A percentile compares a stretch with the other conserved stretches of the same genome.
phyloP scores from a whole-genome alignment of 2,113 vertebrate genomes.

The Neodon shergylaensis region DNA sequence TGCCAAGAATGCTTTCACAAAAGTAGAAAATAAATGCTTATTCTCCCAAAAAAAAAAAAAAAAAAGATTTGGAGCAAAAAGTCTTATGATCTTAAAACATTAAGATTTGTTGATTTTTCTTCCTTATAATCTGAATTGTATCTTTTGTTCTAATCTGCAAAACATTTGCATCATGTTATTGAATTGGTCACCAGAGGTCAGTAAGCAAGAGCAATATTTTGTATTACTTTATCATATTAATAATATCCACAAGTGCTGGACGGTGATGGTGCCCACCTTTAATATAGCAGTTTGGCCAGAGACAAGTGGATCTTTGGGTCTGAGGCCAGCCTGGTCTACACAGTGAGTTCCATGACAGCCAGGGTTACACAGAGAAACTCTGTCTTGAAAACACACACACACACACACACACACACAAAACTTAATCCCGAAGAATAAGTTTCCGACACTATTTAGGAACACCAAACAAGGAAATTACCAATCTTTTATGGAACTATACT shows the following conservation, averaged over 20 bases:
- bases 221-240: constrained; percentile 33
- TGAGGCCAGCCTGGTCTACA: neutral
- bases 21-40: constrained; percentile 21
- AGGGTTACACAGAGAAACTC: neutral
- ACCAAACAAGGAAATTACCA: constrained; percentile 28
- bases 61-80: constrained; percentile 38
- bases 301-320: neutral
- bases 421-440: constrained; percentile 15
- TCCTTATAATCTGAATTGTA: neutral
- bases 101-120: constrained; percentile 13
- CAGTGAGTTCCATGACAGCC: neutral
- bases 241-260: neutral
- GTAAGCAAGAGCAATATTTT: constrained; percentile 12
- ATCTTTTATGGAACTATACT: constrained; percentile 28
- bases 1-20: constrained; percentile 12
- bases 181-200: constrained; percentile 33
- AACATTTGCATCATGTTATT: neutral
- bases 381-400: neutral
- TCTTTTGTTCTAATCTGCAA: constrained; percentile 33
- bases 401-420: too few species aligned
- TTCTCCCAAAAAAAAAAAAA: too few species aligned
- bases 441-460: constrained; percentile 34
- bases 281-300: neutral
- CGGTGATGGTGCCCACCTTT: neutral
- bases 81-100: neutral